Evolutionary conservation across 2,113 vertebrate species (phyloP).

Genomic region (Thunnus thynnus): DNA sequence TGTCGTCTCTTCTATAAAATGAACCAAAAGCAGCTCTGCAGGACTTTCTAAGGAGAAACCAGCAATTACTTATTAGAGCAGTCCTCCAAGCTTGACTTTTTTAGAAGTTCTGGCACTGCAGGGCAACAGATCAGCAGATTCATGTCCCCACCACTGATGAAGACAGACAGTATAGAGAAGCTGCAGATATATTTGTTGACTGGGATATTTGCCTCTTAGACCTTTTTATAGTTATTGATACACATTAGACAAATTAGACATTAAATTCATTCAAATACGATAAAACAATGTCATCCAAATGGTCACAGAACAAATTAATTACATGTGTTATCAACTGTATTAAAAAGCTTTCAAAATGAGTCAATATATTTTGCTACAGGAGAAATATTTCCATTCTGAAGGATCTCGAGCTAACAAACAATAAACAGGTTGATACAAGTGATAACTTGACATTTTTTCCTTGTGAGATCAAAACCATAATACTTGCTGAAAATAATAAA

Average conservation of each 20-base stretch:
- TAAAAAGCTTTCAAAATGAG: too few relatives aligned
- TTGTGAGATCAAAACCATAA: background rate
- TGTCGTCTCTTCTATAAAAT: background rate
- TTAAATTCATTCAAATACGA: background rate
- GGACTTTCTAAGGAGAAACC: background rate
- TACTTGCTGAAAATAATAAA: too few relatives aligned
- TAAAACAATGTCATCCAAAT: background rate
- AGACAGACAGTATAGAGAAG: background rate
- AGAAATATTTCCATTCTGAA: too few relatives aligned
- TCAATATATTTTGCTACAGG: too few relatives aligned
- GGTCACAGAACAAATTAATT: too few relatives aligned
- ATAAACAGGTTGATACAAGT: background rate
- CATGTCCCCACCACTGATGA: background rate
- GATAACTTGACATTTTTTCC: background rate
- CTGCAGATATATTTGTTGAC: background rate
- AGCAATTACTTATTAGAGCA: background rate
- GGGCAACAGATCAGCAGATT: conserved; percentile 3
- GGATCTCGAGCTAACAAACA: too few relatives aligned
- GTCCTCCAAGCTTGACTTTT: background rate
- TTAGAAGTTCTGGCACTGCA: background rate
- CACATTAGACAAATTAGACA: background rate
- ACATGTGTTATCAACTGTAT: too few relatives aligned
- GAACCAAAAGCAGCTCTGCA: background rate
- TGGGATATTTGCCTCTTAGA: background rate
- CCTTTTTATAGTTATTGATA: background rate